phyloP scores from a whole-genome alignment of 2,797 vertebrate species.

The Phrynocephalus vlangalii region DNA sequence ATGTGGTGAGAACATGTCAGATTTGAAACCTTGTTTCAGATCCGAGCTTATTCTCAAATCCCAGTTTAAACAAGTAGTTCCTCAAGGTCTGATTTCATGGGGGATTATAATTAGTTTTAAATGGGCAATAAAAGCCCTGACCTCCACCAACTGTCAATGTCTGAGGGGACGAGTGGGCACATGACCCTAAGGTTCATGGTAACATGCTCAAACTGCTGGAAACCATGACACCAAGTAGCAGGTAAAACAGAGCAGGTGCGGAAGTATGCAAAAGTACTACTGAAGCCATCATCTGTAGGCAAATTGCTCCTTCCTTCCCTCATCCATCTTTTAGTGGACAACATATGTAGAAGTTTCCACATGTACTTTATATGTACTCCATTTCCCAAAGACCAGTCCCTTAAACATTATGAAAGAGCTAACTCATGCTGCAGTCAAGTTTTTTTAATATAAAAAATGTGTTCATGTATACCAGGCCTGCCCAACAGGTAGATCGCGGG shows the following conservation, averaged over 20 bases:
- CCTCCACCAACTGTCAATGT: too few species aligned
- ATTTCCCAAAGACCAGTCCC: too few species aligned
- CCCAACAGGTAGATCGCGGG: too few species aligned
- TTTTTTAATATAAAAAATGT: constrained; percentile 1
- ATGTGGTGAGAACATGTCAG: not conserved
- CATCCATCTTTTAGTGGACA: too few species aligned
- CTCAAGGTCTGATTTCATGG: not conserved
- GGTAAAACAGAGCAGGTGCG: not conserved
- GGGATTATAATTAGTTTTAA: not conserved
- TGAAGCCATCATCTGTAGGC: not conserved
- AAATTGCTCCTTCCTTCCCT: not conserved
- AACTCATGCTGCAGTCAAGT: not conserved
- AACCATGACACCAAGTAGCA: not conserved
- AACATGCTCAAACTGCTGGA: not conserved
- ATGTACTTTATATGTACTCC: too few species aligned
- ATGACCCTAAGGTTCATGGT: not conserved
- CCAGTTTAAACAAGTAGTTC: not conserved
- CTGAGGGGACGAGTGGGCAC: not conserved
- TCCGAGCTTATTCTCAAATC: not conserved
- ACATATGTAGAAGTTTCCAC: not conserved
- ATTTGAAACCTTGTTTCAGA: not conserved
- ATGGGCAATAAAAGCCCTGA: not conserved
- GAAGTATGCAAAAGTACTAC: not conserved
- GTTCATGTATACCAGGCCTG: constrained; percentile 18
- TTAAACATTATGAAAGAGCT: constrained; percentile 25